Evolutionary conservation across 2,888 invertebrate species (phyloP), one percentile per base, ranked within the genome.

Genomic region (Cataglyphis altisquamis): DNA sequence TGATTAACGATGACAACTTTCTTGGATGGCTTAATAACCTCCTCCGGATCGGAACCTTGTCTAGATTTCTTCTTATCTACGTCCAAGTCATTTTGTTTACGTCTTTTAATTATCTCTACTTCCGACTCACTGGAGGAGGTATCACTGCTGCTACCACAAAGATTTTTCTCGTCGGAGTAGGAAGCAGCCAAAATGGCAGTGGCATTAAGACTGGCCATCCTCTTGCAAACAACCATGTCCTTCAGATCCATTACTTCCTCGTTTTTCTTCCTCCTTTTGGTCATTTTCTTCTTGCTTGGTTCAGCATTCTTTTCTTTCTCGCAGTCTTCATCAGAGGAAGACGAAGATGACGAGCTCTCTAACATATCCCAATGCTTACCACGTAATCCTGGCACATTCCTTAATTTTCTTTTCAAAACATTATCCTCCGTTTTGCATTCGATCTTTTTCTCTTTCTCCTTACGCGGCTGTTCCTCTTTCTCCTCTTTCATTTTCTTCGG

Each of bases 151-250:
- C 96, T 96, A 84, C 96, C 96, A 73, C 96, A 95, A 45, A 95
- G 94, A 91, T 94, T 93, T 92, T 97, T 98, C 94, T 98, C 98
- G 62, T 95, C 95, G 2, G 96, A 96, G 92, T 98, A 98, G 88
- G 98, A 98, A 29, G 98, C 98, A 0, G 98, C 98, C 88, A 98
- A 96, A 91, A 98, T 98, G 29, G 98, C 98, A 52, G 97, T 97
- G 18, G 98, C 98, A 94, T 98, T 98, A 45, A 98, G 95, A 93
- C 98, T 98, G 29, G 98, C 98, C 98, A 98, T 98, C 45, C 98
- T 96, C 94, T 98, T 98, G 90, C 97, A 96, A 21, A 98, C 98
- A 8, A 98, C 97, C 96, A 98, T 98, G 90, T 98, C 98, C 92
- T 97, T 97, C 68, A 98, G 95, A 92, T 98, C 98, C 97, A 97